Evolutionary conservation across 2,888 invertebrate genomes (phyloP).

Genomic region (Drosophila longiperda): DNA sequence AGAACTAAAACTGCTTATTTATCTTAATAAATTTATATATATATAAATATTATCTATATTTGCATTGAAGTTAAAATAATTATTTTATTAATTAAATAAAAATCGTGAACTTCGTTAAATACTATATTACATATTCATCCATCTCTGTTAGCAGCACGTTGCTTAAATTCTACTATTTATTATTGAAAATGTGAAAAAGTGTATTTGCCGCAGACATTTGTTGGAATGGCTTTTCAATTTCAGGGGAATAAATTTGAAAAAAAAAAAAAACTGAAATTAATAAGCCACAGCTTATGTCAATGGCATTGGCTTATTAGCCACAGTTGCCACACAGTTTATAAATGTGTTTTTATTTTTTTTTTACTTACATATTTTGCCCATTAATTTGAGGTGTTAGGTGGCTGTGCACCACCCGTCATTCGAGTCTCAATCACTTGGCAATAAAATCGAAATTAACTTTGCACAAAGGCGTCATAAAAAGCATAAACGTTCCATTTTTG

Average conservation of each 20-base stretch:
- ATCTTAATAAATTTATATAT: background rate
- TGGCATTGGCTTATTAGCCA: conserved; percentile 66
- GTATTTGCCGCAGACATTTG: conserved; percentile 46
- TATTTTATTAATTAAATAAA: background rate
- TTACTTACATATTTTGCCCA: conserved; percentile 13
- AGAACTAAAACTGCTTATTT: background rate
- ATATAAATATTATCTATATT: background rate
- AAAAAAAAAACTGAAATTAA: conserved; percentile 54
- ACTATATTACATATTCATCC: background rate
- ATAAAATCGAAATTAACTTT: conserved; percentile 82
- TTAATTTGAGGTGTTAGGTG: conserved; percentile 49
- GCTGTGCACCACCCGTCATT: conserved; percentile 53
- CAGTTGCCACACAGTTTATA: conserved; percentile 29
- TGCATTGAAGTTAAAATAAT: background rate
- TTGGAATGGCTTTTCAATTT: conserved; percentile 28
- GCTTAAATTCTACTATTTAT: conserved; percentile 18
- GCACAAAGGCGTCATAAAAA: conserved; percentile 71
- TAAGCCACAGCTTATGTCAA: conserved; percentile 68
- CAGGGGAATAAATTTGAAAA: conserved; percentile 1
- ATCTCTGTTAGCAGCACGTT: conserved; percentile 6
- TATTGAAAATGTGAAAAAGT: conserved; percentile 14
- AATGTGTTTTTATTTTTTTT: conserved; percentile 18
- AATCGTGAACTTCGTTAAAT: background rate
- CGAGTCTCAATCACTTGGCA: conserved; percentile 79
- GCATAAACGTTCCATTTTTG: conserved; percentile 46